Conservation (phyloP, 53 echinoderm and acorn worm species). For the Antedon mediterranea region DNA sequence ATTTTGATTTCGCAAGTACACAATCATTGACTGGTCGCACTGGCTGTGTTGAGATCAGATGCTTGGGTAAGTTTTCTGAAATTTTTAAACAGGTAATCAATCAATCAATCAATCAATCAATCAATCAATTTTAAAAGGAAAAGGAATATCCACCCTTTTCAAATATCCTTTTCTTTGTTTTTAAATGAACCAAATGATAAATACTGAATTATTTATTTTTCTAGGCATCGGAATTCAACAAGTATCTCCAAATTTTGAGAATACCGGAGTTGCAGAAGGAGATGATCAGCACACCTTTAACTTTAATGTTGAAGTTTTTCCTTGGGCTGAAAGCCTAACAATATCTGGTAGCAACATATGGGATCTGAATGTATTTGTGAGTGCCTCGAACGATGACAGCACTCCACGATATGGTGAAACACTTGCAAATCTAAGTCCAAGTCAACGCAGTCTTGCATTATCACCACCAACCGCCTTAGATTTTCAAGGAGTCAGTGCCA, state of each 20-base stretch:
- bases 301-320: slow-evolving; percentile 4
- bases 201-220: too few relatives aligned
- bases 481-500: slow-evolving; percentile 12
- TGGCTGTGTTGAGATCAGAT: neutral
- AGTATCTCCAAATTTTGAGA: slow-evolving; percentile 1
- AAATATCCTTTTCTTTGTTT: too few relatives aligned
- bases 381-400: neutral
- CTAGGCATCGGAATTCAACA: slow-evolving; percentile 30
- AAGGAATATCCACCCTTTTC: too few relatives aligned
- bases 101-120: too few relatives aligned
- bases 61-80: neutral
- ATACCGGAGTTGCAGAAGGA: slow-evolving; percentile 10
- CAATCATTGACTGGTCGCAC: neutral
- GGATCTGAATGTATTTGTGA: slow-evolving; percentile 12
- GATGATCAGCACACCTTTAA: slow-evolving; percentile 13
- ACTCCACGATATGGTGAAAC: neutral
- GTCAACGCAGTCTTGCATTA: slow-evolving; percentile 18
- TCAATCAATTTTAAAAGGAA: too few relatives aligned
- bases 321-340: slow-evolving; percentile 24
- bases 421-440: slow-evolving; percentile 7
- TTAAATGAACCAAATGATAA: too few relatives aligned
- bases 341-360: slow-evolving; percentile 27
- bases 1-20: neutral
- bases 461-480: slow-evolving; percentile 9
- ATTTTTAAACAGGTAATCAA: too few relatives aligned